A percentile compares a stretch with the other conserved stretches of the same genome.
Evolutionary conservation across 2,888 invertebrate genomes (phyloP).

Genomic region (Pristionchus arcanus): DNA sequence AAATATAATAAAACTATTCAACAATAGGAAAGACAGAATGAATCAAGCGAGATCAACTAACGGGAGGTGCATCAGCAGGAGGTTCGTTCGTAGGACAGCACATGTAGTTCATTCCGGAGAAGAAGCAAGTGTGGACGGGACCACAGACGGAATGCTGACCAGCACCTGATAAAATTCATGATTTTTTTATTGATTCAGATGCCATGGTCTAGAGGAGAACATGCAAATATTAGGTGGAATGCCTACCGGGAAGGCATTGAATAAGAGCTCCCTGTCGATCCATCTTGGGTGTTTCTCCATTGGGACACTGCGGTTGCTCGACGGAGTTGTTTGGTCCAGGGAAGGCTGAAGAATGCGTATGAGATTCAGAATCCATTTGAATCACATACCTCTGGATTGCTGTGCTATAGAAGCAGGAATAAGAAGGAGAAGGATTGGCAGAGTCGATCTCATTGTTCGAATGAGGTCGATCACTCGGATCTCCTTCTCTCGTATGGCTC

Average conservation of each 20-base stretch:
- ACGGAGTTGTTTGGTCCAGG: slow-evolving; percentile 4
- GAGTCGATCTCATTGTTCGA: slow-evolving; percentile 3
- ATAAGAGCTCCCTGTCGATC: slow-evolving; percentile 66
- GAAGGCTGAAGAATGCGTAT: slow-evolving; percentile 35
- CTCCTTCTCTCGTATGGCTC: slow-evolving; percentile 24
- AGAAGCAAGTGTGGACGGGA: slow-evolving; percentile 74
- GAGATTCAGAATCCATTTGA: not conserved
- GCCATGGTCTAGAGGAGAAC: not conserved
- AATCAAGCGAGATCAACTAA: not conserved
- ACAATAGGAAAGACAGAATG: not conserved
- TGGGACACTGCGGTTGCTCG: slow-evolving; percentile 71
- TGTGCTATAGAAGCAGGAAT: not conserved
- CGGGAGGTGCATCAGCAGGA: slow-evolving; percentile 62
- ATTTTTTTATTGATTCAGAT: not conserved
- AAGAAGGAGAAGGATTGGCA: slow-evolving; percentile 48
- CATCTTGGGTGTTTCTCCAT: slow-evolving; percentile 72
- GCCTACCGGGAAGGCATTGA: slow-evolving; percentile 77
- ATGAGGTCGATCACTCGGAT: slow-evolving; percentile 35
- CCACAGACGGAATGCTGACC: slow-evolving; percentile 73
- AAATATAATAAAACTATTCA: not conserved
- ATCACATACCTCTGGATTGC: slow-evolving; percentile 18
- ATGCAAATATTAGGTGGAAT: not conserved
- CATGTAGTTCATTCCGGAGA: slow-evolving; percentile 78
- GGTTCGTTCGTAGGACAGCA: slow-evolving; percentile 77
- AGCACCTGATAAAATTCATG: slow-evolving; percentile 61